phyloP scores from a whole-genome alignment of 2,888 invertebrate species.

The Cataglyphis altisquamis region DNA sequence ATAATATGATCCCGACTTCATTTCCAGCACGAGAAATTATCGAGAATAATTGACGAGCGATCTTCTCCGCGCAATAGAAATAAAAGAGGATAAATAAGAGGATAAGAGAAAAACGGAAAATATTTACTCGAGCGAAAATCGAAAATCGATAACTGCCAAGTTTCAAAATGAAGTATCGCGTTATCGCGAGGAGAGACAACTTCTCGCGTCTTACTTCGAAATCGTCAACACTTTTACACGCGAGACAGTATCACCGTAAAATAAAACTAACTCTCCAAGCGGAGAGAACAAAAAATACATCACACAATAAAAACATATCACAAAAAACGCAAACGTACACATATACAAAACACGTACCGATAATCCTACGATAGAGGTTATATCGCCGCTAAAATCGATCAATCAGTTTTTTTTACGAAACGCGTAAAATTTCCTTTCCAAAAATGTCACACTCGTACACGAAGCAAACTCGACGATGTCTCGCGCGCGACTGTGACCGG shows the following conservation, averaged over 20 bases:
- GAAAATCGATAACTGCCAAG: not conserved
- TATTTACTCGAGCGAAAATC: not conserved
- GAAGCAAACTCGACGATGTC: conserved; percentile 20
- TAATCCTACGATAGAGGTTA: conserved; percentile 1
- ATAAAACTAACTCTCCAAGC: not conserved
- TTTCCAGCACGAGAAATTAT: not conserved
- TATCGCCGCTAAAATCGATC: not conserved
- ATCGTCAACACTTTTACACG: not conserved
- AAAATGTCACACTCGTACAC: not conserved
- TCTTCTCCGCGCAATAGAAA: not conserved
- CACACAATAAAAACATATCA: not conserved
- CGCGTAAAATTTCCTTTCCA: not conserved
- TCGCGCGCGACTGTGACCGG: conserved; percentile 38
- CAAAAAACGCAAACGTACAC: not conserved
- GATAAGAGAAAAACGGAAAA: not conserved
- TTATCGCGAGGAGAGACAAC: not conserved
- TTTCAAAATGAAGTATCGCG: not conserved
- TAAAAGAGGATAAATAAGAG: not conserved
- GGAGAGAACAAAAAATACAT: not conserved
- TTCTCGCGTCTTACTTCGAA: not conserved
- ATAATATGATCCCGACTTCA: not conserved
- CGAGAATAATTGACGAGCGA: not conserved
- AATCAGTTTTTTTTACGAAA: not conserved
- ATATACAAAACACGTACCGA: not conserved
- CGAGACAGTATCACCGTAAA: not conserved